These are phyloP conservation scores for Eleutherodactylus coqui DNA, from an alignment of 2,797 vertebrate genomes.

Conservation along the genomic window DNA sequence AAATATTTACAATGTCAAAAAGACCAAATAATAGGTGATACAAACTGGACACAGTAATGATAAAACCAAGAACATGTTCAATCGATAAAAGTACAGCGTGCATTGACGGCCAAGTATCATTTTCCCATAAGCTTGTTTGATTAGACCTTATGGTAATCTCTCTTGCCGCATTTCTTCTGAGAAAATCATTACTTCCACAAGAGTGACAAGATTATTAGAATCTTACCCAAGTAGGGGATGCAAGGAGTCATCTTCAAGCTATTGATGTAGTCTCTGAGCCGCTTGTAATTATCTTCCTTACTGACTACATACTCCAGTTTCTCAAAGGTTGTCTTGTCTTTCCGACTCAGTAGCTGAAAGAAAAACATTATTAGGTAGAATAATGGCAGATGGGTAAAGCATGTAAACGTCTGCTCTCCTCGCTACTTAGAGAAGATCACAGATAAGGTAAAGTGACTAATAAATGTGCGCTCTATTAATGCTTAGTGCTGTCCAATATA, in stretches of 20 bases:
- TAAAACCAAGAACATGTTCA: neutral
- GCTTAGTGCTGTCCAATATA: neutral
- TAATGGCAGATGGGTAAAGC: no score
- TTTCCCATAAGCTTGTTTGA: neutral
- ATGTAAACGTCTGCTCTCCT: neutral
- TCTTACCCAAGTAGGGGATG: constrained; percentile 96
- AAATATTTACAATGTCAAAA: neutral
- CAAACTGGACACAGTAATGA: neutral
- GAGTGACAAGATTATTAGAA: neutral
- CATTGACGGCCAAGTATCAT: neutral
- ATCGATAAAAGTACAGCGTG: neutral
- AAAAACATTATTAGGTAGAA: constrained; percentile 28
- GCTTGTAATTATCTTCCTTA: constrained; percentile 99
- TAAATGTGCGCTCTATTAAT: neutral
- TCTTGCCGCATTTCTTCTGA: neutral
- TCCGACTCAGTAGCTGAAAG: constrained; percentile 91
- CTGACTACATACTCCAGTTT: constrained; percentile 97
- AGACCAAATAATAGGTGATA: neutral
- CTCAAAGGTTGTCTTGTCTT: constrained; percentile 97
- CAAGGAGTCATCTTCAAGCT: constrained; percentile 99
- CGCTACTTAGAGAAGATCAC: neutral
- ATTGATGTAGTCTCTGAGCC: constrained; percentile 94
- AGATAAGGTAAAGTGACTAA: neutral
- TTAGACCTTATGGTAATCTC: neutral
- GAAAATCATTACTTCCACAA: constrained; percentile 4